phyloP scores from a whole-genome alignment of 2,113 vertebrate genomes.

The Gymnorhina tibicen region DNA sequence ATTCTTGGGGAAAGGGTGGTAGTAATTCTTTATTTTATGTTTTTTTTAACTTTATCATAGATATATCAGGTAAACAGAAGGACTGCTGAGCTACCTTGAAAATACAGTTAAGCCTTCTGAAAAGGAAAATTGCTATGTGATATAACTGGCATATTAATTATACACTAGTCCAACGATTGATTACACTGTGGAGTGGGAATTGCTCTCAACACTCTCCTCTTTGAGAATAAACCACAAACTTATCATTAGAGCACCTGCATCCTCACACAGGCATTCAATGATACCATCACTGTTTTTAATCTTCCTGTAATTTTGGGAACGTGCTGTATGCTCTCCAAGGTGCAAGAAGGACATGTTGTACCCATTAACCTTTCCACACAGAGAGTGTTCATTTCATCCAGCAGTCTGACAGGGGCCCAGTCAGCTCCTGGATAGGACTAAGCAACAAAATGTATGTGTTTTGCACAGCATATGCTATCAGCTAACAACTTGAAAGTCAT shows the following conservation, averaged over 20 bases:
- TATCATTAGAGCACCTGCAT: slow-evolving; percentile 68
- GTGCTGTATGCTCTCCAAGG: slow-evolving; percentile 52
- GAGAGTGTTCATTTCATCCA: neutral
- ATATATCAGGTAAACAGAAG: neutral
- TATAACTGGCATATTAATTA: slow-evolving; percentile 62
- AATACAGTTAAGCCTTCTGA: slow-evolving; percentile 26
- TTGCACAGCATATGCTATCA: neutral
- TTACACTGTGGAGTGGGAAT: slow-evolving; percentile 58
- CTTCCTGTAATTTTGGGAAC: slow-evolving; percentile 59
- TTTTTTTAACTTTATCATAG: neutral
- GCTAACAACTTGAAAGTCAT: slow-evolving; percentile 28
- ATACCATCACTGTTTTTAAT: slow-evolving; percentile 68
- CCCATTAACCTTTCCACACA: slow-evolving; percentile 41
- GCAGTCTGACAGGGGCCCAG: neutral
- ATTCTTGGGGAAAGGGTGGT: fast-evolving
- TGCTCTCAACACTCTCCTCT: slow-evolving; percentile 55
- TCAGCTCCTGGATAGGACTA: neutral
- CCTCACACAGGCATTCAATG: slow-evolving; percentile 50
- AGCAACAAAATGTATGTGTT: neutral
- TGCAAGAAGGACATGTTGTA: slow-evolving; percentile 56
- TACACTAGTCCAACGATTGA: slow-evolving; percentile 69
- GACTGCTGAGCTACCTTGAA: slow-evolving; percentile 4
- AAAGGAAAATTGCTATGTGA: slow-evolving; percentile 49
- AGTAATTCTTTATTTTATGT: neutral
- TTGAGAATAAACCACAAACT: slow-evolving; percentile 31